Percentiles rank a stretch among this genome's conserved stretches.
Evolutionary conservation across 2,888 invertebrate species (phyloP).

Genomic region (Plagodis pulveraria): DNA sequence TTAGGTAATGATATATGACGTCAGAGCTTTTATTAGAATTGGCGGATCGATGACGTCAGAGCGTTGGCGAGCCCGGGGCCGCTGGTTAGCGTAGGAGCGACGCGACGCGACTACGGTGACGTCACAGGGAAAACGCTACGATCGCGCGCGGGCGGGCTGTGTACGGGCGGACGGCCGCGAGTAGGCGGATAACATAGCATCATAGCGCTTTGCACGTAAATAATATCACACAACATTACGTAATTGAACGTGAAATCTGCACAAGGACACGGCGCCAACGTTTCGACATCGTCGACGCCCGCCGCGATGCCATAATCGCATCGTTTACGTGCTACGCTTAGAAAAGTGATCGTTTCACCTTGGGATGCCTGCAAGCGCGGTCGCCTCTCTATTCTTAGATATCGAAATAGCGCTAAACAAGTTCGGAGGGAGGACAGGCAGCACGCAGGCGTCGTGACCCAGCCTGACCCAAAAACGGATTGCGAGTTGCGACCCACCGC

Average conservation of each 20-base stretch:
- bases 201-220: slow-evolving; percentile 56
- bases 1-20: slow-evolving; percentile 58
- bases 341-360: slow-evolving; percentile 82
- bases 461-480: slow-evolving; percentile 81
- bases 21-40: slow-evolving; percentile 57
- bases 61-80: slow-evolving; percentile 57
- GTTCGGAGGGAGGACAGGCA: slow-evolving; percentile 60
- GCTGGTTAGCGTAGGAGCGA: slow-evolving; percentile 63
- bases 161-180: slow-evolving; percentile 37
- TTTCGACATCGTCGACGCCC: slow-evolving; percentile 69
- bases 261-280: slow-evolving; percentile 68
- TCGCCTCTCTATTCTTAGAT: slow-evolving; percentile 76
- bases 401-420: slow-evolving; percentile 71
- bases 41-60: slow-evolving; percentile 64
- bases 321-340: slow-evolving; percentile 76
- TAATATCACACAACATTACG: slow-evolving; percentile 67
- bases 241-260: slow-evolving; percentile 79
- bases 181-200: slow-evolving; percentile 50
- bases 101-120: slow-evolving; percentile 58
- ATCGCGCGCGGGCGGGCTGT: slow-evolving; percentile 39
- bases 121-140: slow-evolving; percentile 73
- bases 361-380: slow-evolving; percentile 69
- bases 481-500: slow-evolving; percentile 69
- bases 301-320: slow-evolving; percentile 75
- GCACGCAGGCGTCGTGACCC: slow-evolving; percentile 82